A percentile compares a stretch with the other conserved stretches of the same genome.
phyloP scores from a whole-genome alignment of 2,113 vertebrate species.

The Siniperca knerii region DNA sequence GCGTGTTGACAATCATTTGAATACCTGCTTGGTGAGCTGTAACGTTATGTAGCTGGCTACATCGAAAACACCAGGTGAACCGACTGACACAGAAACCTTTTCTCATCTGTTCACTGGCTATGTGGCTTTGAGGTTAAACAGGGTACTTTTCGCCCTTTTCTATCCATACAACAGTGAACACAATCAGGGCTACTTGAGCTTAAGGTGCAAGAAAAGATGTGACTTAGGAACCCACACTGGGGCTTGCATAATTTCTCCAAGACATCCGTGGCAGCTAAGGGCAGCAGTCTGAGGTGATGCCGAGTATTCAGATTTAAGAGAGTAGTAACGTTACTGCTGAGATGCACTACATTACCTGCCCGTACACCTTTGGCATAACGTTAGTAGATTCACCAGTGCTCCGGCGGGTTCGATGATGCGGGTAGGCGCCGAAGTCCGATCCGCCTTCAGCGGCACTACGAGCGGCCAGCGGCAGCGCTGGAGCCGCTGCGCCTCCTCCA shows the following conservation, averaged over 20 bases:
- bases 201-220: slow-evolving; percentile 44
- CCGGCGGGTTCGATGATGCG: slow-evolving; percentile 77
- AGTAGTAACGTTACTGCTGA: neutral
- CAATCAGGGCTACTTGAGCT: neutral
- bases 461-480: slow-evolving; percentile 66
- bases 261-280: slow-evolving; percentile 35
- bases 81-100: too few species aligned
- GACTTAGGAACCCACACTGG: slow-evolving; percentile 40
- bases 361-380: slow-evolving; percentile 83
- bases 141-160: neutral
- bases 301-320: neutral
- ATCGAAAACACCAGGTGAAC: slow-evolving; percentile 14
- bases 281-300: slow-evolving; percentile 45
- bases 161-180: neutral
- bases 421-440: slow-evolving; percentile 49
- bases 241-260: slow-evolving; percentile 40
- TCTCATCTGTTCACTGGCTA: neutral
- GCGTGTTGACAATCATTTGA: neutral
- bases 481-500: slow-evolving; percentile 72
- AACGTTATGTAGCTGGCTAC: neutral
- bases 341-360: slow-evolving; percentile 77
- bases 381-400: slow-evolving; percentile 69
- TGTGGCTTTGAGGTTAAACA: neutral
- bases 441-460: slow-evolving; percentile 60
- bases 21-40: neutral